Percentiles rank a stretch among this genome's conserved stretches.
Evolutionary conservation across 2,888 invertebrate genomes (phyloP).

Genomic region (Erpobdella octoculata): DNA sequence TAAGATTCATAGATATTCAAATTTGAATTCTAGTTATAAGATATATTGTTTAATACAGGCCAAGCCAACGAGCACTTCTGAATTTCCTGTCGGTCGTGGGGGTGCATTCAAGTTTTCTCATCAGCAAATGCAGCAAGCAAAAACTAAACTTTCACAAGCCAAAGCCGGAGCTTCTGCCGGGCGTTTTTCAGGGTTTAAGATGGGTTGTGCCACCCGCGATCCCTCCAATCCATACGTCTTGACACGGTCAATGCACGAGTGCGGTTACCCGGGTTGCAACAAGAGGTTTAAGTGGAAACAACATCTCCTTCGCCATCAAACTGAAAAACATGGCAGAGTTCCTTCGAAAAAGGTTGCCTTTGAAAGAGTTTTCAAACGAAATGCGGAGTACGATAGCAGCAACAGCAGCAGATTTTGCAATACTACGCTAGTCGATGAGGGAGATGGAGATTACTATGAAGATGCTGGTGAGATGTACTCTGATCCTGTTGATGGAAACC

Average conservation of each 20-base stretch:
- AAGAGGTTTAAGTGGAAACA: slow-evolving; percentile 23
- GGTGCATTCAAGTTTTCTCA: too few species aligned
- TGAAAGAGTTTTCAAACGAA: not conserved
- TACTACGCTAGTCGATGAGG: not conserved
- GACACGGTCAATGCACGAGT: slow-evolving; percentile 17
- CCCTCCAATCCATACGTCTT: slow-evolving; percentile 5
- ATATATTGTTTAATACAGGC: too few species aligned
- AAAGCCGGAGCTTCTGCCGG: too few species aligned
- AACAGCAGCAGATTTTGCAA: not conserved
- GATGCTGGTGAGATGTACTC: not conserved
- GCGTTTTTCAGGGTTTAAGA: not conserved
- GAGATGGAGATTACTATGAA: not conserved
- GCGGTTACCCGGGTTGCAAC: slow-evolving; percentile 17
- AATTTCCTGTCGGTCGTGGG: too few species aligned
- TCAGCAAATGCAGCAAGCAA: not conserved
- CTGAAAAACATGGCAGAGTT: slow-evolving; percentile 15
- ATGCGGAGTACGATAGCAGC: not conserved
- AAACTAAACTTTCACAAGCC: not conserved
- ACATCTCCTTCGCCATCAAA: slow-evolving; percentile 27
- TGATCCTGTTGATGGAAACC: not conserved
- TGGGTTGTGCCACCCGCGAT: not conserved
- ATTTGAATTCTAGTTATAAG: too few species aligned
- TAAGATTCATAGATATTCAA: too few species aligned
- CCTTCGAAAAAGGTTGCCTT: slow-evolving; percentile 11
- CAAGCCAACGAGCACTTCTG: too few species aligned